phyloP scores from a whole-genome alignment of 2,113 vertebrate genomes.

The Pithys albifrons region DNA sequence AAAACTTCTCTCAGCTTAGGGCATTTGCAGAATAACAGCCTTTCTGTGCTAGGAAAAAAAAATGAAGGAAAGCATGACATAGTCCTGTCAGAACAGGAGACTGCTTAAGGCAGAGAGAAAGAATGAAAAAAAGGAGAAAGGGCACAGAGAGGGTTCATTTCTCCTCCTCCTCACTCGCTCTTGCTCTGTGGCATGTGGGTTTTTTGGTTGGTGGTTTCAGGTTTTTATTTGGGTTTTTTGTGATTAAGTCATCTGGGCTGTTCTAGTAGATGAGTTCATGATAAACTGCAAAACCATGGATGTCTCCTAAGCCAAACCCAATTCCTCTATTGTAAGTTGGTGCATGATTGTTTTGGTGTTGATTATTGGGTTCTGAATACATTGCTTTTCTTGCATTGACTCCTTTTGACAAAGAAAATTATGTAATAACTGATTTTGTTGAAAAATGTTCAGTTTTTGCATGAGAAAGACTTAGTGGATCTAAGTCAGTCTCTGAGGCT shows the following conservation, averaged over 20 bases:
- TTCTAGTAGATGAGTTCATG: not conserved
- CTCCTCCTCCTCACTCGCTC: not conserved
- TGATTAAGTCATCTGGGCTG: not conserved
- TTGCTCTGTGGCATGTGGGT: not conserved
- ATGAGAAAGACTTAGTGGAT: not conserved
- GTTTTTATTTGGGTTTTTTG: not conserved
- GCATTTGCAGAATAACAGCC: slow-evolving; percentile 43
- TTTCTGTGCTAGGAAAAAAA: slow-evolving; percentile 26
- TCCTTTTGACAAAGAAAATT: not conserved
- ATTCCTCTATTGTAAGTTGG: not conserved
- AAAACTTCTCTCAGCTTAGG: slow-evolving; percentile 46
- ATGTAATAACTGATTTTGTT: not conserved
- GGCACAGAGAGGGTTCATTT: slow-evolving; percentile 3
- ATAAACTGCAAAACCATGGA: slow-evolving; percentile 15
- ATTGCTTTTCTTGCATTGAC: not conserved
- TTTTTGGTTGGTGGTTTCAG: not conserved
- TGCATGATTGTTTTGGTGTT: not conserved
- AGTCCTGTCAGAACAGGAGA: slow-evolving; percentile 46
- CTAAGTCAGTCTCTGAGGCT: slow-evolving; percentile 28
- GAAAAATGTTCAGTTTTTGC: not conserved
- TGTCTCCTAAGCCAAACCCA: not conserved
- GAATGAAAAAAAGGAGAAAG: slow-evolving; percentile 19
- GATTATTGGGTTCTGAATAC: not conserved
- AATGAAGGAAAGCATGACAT: slow-evolving; percentile 24
- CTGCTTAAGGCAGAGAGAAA: slow-evolving; percentile 51